phyloP scores from a whole-genome alignment of 2,113 vertebrate genomes.

The Vidua chalybeata region DNA sequence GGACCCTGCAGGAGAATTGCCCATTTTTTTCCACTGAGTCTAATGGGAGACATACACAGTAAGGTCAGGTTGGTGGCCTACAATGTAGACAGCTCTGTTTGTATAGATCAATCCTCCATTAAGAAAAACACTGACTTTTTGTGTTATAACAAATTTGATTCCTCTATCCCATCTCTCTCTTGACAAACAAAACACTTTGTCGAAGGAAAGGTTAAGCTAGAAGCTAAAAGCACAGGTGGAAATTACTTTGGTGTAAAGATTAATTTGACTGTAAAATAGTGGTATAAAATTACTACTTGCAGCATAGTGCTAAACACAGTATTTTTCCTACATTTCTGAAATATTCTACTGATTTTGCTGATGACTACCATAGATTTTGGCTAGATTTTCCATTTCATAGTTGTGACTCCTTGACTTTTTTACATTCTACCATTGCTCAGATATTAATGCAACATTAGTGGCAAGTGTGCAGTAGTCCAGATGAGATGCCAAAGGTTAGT shows the following conservation, averaged over 20 bases:
- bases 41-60: not conserved
- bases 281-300: not conserved
- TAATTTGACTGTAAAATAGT: not conserved
- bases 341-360: conserved; percentile 26
- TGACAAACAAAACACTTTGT: not conserved
- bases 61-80: not conserved
- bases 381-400: not conserved
- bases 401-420: not conserved
- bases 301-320: not conserved
- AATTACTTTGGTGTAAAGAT: not conserved
- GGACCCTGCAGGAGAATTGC: not conserved
- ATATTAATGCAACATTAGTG: conserved; percentile 56
- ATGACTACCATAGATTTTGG: not conserved
- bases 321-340: not conserved
- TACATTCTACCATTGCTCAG: conserved; percentile 16
- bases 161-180: not conserved
- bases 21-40: not conserved
- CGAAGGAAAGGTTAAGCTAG: not conserved
- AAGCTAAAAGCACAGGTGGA: not conserved
- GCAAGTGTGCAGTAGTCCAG: conserved; percentile 41
- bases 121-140: not conserved
- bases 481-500: conserved; percentile 71
- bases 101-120: not conserved
- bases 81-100: not conserved
- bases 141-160: not conserved